Evolutionary conservation across 30 jellyfish, hydroid and myxozoan species (phyloP), one percentile per base, ranked within the genome.

Genomic region (Aurelia sp.): DNA sequence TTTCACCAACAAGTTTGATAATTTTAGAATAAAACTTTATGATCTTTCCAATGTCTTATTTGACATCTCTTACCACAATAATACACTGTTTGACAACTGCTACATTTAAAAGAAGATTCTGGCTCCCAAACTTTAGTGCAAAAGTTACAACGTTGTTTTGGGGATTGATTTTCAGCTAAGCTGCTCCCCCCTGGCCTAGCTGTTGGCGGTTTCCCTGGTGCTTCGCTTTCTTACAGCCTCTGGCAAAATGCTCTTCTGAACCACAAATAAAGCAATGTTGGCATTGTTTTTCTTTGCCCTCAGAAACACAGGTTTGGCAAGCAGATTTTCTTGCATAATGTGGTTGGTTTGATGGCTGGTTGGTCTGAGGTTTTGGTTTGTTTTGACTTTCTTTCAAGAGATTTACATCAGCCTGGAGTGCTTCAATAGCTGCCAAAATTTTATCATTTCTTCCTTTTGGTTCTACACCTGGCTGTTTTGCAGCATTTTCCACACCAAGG

Each of bases 261-360:
- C 82, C 82, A 21, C 82, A 71, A 71, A 71, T 35, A 22, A 71
- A 71, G 82, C 82, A 71, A 71, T 71, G 82, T 6, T 71, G 63
- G 65, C 82, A 71, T 71, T 71, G 38, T 35, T 71, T 50, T 40
- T 71, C 65, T 71, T 35, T 50, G 24, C 65, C 65, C 65, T 21
- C 35, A 64, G 75, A 64, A 64, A 64, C 8, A 22, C 41, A 3
- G 75, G 7, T 4, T 22, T 64, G 4, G 75, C 75, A 64, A 53
- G 75, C 75, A 2, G 75, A 11, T 64, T 64, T 64, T 64, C 75
- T 64, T 16, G 8, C 41, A 64, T 64, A 64, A 64, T 64, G 3
- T 22, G 33, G 75, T 64, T 64, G 27, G 75, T 22, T 64, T 64
- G 75, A 22, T 64, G 75, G 75, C 11, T 64, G 33, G 8, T 64